Conservation (phyloP, 2,113 vertebrate genomes). For the Cervus canadensis region DNA sequence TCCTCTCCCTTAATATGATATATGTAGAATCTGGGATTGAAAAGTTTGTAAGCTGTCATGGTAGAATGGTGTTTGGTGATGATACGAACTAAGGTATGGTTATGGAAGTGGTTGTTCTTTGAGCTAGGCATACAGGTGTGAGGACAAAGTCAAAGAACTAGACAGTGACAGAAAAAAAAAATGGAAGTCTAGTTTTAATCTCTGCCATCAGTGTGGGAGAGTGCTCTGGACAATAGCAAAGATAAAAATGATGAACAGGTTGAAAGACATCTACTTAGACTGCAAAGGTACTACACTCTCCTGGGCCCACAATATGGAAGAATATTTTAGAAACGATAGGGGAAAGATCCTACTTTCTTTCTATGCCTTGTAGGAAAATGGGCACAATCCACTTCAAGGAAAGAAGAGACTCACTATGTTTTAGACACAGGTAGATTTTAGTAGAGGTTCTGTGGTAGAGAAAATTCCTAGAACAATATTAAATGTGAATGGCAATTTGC, state of each 20-base stretch:
- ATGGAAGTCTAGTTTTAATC: background rate
- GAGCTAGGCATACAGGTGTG: background rate
- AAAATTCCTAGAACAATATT: conserved; percentile 4
- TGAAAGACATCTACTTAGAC: background rate
- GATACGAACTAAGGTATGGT: background rate
- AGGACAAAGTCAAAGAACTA: background rate
- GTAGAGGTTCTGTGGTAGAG: background rate
- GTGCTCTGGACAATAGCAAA: background rate
- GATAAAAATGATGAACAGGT: background rate
- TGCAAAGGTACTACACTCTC: background rate
- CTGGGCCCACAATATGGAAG: background rate
- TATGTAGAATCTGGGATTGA: background rate
- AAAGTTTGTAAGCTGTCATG: background rate
- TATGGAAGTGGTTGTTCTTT: background rate
- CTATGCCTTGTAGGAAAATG: background rate
- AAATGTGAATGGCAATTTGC: background rate
- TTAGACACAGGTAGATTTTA: background rate
- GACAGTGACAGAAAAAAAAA: background rate
- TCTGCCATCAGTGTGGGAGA: background rate
- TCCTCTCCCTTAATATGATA: background rate
- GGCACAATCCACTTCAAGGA: background rate
- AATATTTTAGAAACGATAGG: background rate
- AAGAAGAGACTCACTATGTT: background rate
- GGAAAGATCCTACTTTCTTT: background rate
- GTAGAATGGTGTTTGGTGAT: background rate